Evolutionary conservation across 2,113 vertebrate genomes (phyloP), one percentile per base, ranked within the genome.

Genomic region (Stictonetta naevosa): DNA sequence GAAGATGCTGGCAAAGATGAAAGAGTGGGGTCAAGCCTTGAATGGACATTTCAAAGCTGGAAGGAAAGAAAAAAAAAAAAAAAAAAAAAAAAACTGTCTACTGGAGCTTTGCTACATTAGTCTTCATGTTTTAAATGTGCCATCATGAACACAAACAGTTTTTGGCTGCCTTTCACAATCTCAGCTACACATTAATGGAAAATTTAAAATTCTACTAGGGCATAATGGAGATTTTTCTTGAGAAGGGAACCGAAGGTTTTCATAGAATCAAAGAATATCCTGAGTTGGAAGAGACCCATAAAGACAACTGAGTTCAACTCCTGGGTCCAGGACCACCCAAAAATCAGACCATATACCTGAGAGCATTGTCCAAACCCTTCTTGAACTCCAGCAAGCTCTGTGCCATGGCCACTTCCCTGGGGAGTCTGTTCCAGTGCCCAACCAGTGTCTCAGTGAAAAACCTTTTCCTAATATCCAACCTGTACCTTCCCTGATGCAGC

Each of bases 151-250:
- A 63, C 36, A 40, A 40, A 12, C 0, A 0, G 34, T 23, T 84
- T 88, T 86, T 67, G 69, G 46, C 48, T 85, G 60, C 10, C 19
- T 90, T 95, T 95, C 66, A 86, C 25, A 87, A 69, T 83, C 91
- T 50, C 23, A 73, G 72, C 53, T 76, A 62, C 44, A 69, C 0
- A 0, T 17, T 72, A 62, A 73, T 16, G 5, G 55, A 59, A 87
- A 89, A 84, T 83, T 73, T 53, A 44, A 89, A 93, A 71, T 63
- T 52, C 29, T 55, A 16, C 50, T 74, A 80, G 11, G 22, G 67
- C 36, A 93, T 52, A 85, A 58, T 10, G 3, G 59, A 36, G 17
- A 2, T 29, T 89, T 91, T 80, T 59, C 59, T 80, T 71, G 36
- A 84, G 55, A 88, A 71, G 73, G n/a, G 62, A 11, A 18, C 18